Base-by-base conservation (phyloP, 1,140 invertebrate species). In the Archegozetes longisetosus region DNA sequence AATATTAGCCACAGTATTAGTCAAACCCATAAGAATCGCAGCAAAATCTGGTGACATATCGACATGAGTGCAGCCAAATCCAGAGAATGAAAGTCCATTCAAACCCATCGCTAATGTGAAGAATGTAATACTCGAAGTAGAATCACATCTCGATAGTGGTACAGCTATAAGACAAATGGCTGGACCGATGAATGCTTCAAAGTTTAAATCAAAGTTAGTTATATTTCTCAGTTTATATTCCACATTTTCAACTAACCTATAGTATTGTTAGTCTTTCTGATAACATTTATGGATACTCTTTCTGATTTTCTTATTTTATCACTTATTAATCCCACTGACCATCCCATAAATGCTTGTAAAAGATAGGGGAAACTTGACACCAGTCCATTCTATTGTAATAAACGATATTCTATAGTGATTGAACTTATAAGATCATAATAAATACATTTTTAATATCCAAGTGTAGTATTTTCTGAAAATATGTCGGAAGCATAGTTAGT, bases 401-500 rank as follows among this genome's bases (percentile, higher is more conserved):
- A 22, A 24, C 25, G 12, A 24, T 17, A 49, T 57, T 14, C 13
- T 95, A 75, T 58, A 95, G 17, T 89, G 3, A 32, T 46, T 55
- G 13, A 2, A 14, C 17, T 48, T 22, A 61, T n/a, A 60, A 53
- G 48, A 32, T 50, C 14, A 2, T 24, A 58, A 53, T 57, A 73
- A 74, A 72, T 71, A 88, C 86, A 72, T 83, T 75, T 73, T 90
- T 85, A 63, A 95, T 87, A 67, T 90, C 80, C 67, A 85, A 92
- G 65, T 85, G 76, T 12, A 96, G 75, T 55, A 95, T 86, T 68
- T 84, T 81, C 67, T 89, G 86, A 80, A 96, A 85, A 72, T 92
- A 98, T 0, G 85, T 91, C 9, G 93, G 93, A 57, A 97, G 76
- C 68, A 92, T 86, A 70, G 90, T 90, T 54, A 95, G 80, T 48